phyloP scores from a whole-genome alignment of 2,797 vertebrate genomes.

The Buceros bicornis region DNA sequence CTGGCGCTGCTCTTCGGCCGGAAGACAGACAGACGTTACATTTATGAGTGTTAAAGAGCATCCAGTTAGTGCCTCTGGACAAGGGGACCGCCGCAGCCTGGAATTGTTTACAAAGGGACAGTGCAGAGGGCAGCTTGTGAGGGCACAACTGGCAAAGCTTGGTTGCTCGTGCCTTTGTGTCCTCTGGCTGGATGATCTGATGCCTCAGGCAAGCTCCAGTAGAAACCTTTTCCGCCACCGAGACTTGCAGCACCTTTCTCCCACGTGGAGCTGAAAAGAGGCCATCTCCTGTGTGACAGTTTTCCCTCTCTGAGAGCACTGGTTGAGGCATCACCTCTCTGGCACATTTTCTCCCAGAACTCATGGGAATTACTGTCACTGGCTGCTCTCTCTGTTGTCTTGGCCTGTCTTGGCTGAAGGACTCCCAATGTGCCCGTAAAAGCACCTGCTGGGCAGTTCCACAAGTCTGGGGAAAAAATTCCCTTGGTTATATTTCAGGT shows the following conservation, averaged over 20 bases:
- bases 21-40: background rate
- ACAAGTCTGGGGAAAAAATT: background rate
- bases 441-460: background rate
- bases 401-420: background rate
- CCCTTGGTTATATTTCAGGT: background rate
- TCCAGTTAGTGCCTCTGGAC: background rate
- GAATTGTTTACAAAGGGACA: background rate
- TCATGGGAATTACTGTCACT: background rate
- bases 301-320: background rate
- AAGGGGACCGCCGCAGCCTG: background rate
- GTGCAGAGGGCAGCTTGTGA: background rate
- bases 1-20: background rate
- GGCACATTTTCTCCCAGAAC: background rate
- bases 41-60: background rate
- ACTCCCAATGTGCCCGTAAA: background rate
- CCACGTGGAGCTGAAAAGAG: background rate
- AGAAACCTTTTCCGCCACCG: background rate
- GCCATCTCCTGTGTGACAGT: background rate
- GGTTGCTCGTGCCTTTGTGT: background rate
- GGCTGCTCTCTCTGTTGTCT: background rate
- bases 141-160: background rate
- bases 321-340: background rate
- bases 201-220: background rate
- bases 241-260: background rate
- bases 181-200: background rate